phyloP scores from a whole-genome alignment of 2,797 vertebrate species.

The Enteromius mattozi region DNA sequence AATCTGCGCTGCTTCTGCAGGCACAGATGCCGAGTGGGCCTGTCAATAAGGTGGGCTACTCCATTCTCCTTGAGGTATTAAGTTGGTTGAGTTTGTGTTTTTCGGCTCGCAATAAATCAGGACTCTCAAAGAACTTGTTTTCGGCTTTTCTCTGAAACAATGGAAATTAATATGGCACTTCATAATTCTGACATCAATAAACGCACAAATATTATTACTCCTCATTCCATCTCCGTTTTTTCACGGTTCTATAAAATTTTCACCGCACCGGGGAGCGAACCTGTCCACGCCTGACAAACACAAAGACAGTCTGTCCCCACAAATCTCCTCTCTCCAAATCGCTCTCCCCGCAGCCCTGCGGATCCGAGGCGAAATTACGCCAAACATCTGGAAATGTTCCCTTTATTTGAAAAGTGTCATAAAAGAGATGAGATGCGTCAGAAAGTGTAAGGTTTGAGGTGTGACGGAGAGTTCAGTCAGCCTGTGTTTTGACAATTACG shows the following conservation, averaged over 20 bases:
- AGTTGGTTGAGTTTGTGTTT: conserved; percentile 8
- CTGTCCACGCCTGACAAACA: conserved; percentile 70
- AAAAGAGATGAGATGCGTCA: conserved; percentile 57
- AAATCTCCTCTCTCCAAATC: conserved; percentile 58
- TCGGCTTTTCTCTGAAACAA: conserved; percentile 10
- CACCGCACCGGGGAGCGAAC: conserved; percentile 60
- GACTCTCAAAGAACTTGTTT: not conserved
- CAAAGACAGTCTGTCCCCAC: conserved; percentile 57
- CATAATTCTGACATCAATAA: conserved; percentile 42
- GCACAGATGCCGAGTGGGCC: not conserved
- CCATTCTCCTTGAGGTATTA: conserved; percentile 13
- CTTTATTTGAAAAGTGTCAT: conserved; percentile 64
- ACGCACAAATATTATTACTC: conserved; percentile 52
- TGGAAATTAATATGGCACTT: conserved; percentile 51
- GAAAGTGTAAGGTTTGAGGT: conserved; percentile 66
- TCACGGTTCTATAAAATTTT: conserved; percentile 52
- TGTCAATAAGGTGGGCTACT: conserved; percentile 32
- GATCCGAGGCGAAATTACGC: conserved; percentile 59
- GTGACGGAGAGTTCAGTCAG: conserved; percentile 66
- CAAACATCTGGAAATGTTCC: conserved; percentile 71
- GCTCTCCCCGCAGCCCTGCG: conserved; percentile 60
- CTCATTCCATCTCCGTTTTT: conserved; percentile 42
- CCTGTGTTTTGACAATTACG: conserved; percentile 60
- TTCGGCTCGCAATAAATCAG: not conserved
- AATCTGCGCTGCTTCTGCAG: not conserved